Evolutionary conservation across 64 coral and sea anemone genomes (phyloP).

Genomic region (Anthopleura sola): DNA sequence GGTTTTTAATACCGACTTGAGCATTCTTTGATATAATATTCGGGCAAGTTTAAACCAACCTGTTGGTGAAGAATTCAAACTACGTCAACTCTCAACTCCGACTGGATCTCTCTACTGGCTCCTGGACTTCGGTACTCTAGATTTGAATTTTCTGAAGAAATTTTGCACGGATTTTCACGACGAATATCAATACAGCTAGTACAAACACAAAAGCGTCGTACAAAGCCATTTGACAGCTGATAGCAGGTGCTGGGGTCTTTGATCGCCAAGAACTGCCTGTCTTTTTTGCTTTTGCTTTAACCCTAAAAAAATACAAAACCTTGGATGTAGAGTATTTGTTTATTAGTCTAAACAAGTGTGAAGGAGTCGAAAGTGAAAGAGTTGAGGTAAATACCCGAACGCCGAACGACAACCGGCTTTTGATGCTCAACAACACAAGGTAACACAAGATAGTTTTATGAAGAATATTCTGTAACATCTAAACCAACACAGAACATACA

Average conservation of each 20-base stretch:
- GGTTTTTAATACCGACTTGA: not conserved
- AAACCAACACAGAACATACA: not conserved
- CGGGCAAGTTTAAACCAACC: constrained; percentile 16
- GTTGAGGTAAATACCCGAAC: not conserved
- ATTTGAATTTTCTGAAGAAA: not conserved
- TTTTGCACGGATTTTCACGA: not conserved
- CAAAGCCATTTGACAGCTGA: not conserved
- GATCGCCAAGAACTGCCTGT: not conserved
- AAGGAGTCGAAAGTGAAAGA: constrained; percentile 3
- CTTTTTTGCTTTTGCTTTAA: not conserved
- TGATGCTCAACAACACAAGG: not conserved
- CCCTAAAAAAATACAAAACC: not conserved
- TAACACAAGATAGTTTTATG: not conserved
- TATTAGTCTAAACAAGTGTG: not conserved
- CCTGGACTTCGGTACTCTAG: not conserved
- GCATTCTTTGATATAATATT: constrained; percentile 9
- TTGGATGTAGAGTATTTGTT: not conserved
- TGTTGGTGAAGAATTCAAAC: not conserved
- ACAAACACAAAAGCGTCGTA: not conserved
- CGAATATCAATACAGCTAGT: not conserved
- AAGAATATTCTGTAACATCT: not conserved
- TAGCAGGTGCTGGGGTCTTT: constrained; percentile 1
- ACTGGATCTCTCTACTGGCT: not conserved
- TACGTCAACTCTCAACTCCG: not conserved
- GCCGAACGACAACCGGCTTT: not conserved